A percentile compares a stretch with the other conserved stretches of the same genome.
These are phyloP conservation scores for Oxygymnocypris stewartii DNA, from an alignment of 2,113 vertebrate species.

Conservation along the genomic window DNA sequence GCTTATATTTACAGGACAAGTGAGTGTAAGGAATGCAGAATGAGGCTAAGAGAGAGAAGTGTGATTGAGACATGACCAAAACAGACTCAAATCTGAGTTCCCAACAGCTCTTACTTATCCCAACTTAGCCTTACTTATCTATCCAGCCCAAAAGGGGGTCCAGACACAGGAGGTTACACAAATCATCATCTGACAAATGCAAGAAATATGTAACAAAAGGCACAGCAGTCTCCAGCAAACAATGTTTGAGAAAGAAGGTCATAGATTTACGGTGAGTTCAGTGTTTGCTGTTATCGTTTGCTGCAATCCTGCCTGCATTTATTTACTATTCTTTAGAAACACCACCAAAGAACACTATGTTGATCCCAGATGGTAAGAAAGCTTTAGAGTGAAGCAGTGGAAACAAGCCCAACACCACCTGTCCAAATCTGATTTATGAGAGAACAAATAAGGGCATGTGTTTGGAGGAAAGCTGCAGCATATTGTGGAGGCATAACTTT, in stretches of 20 bases:
- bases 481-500: constrained; percentile 18
- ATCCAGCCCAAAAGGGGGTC: background rate
- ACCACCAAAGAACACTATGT: constrained; percentile 9
- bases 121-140: background rate
- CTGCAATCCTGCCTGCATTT: background rate
- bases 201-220: background rate
- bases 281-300: constrained; percentile 15
- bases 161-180: constrained; percentile 24
- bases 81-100: background rate
- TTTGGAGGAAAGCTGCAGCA: constrained; percentile 28
- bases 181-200: constrained; percentile 14
- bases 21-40: background rate
- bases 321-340: constrained; percentile 16
- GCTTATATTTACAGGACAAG: background rate
- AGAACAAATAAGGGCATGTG: constrained; percentile 36
- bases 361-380: constrained; percentile 36
- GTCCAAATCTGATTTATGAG: constrained; percentile 47
- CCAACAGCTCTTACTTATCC: background rate
- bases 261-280: background rate
- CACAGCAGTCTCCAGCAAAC: constrained; percentile 6
- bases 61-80: background rate
- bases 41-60: background rate
- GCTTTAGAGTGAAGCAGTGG: background rate
- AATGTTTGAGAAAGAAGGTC: constrained; percentile 35
- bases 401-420: constrained; percentile 33